A percentile compares a stretch with the other conserved stretches of the same genome.
These are phyloP conservation scores for Torymus tubicola DNA, from an alignment of 2,888 invertebrate genomes.

Conservation along the genomic window DNA sequence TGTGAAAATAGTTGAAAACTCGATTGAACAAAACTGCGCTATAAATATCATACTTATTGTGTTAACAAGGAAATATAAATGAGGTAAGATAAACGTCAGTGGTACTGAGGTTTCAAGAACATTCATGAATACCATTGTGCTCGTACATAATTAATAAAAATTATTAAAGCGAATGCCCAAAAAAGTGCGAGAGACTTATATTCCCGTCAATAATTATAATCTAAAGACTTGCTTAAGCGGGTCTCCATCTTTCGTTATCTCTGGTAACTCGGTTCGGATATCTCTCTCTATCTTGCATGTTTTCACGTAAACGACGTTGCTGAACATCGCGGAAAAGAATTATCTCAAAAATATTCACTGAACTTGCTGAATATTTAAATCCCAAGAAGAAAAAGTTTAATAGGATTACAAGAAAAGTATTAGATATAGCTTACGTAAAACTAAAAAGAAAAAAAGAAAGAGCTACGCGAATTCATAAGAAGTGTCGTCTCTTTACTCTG, in stretches of 20 bases:
- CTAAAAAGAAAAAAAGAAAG: slow-evolving; percentile 30
- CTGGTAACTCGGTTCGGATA: slow-evolving; percentile 31
- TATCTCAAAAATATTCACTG: slow-evolving; percentile 21
- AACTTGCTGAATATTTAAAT: slow-evolving; percentile 3
- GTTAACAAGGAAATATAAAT: slow-evolving; percentile 31
- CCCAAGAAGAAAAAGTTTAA: slow-evolving; percentile 12
- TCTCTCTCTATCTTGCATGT: slow-evolving; percentile 45
- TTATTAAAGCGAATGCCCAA: slow-evolving; percentile 47
- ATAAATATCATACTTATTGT: slow-evolving; percentile 33
- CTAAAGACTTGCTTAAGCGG: slow-evolving; percentile 6
- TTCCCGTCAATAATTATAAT: slow-evolving; percentile 17
- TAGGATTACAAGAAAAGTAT: slow-evolving; percentile 15
- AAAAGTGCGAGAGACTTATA: slow-evolving; percentile 44
- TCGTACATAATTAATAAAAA: slow-evolving; percentile 32
- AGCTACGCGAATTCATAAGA: slow-evolving; percentile 36
- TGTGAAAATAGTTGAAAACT: slow-evolving; percentile 34
- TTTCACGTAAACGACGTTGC: slow-evolving; percentile 39
- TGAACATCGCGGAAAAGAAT: slow-evolving; percentile 30
- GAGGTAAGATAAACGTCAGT: slow-evolving; percentile 50
- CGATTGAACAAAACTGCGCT: slow-evolving; percentile 24
- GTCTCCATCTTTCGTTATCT: slow-evolving; percentile 48
- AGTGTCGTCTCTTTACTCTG: slow-evolving; percentile 2
- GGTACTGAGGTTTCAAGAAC: slow-evolving; percentile 37
- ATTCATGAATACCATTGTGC: slow-evolving; percentile 34
- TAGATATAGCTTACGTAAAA: slow-evolving; percentile 34